phyloP scores from a whole-genome alignment of 2,797 vertebrate species.

The Melanotaenia nigrans region DNA sequence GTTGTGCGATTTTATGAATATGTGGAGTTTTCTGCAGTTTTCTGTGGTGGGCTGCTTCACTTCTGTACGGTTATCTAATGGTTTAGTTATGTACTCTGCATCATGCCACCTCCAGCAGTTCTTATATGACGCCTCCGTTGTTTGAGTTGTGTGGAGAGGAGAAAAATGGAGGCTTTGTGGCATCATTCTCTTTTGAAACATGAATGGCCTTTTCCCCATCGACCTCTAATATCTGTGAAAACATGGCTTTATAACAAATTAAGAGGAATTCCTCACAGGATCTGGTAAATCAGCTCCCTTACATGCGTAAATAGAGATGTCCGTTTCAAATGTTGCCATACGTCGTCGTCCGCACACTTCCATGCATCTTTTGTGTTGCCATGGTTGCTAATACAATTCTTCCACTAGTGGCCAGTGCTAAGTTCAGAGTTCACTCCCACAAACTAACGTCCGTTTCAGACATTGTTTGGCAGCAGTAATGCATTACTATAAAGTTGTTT shows the following conservation, averaged over 20 bases:
- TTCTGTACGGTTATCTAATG: slow-evolving; percentile 65
- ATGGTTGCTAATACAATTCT: too few relatives aligned
- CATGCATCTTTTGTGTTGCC: too few relatives aligned
- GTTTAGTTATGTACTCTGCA: slow-evolving; percentile 61
- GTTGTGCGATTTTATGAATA: slow-evolving; percentile 29
- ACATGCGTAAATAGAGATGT: too few relatives aligned
- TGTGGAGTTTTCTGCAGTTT: slow-evolving; percentile 31
- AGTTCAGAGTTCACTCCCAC: too few relatives aligned
- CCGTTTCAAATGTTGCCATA: too few relatives aligned
- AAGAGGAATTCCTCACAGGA: neutral
- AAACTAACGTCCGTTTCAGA: too few relatives aligned
- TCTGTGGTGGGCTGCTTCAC: slow-evolving; percentile 33
- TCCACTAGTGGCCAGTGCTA: too few relatives aligned
- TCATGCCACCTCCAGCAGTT: slow-evolving; percentile 71
- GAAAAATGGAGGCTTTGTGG: slow-evolving; percentile 50
- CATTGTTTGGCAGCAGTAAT: too few relatives aligned
- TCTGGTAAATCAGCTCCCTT: neutral
- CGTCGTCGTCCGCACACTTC: too few relatives aligned
- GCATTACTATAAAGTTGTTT: too few relatives aligned
- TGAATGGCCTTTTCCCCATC: slow-evolving; percentile 24
- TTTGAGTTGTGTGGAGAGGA: slow-evolving; percentile 57
- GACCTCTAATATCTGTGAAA: slow-evolving; percentile 19
- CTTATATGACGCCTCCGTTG: slow-evolving; percentile 66
- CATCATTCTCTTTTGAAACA: slow-evolving; percentile 37
- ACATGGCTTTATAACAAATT: slow-evolving; percentile 10